These are phyloP conservation scores for Scaeva pyrastri DNA, from an alignment of 2,888 invertebrate species.

Conservation along the genomic window DNA sequence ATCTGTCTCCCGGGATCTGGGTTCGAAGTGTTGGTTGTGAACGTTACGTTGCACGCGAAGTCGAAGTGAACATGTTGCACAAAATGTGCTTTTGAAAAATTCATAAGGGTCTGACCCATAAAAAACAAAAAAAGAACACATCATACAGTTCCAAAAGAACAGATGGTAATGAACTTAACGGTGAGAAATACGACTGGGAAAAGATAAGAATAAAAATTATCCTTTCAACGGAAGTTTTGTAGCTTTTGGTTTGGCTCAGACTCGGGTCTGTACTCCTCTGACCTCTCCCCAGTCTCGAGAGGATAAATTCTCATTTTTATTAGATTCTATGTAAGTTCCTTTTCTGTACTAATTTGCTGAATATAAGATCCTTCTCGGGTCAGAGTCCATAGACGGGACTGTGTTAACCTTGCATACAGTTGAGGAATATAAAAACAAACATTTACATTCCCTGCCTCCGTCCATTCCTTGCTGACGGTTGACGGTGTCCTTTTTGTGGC, in stretches of 20 bases:
- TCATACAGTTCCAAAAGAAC: not conserved
- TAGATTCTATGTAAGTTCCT: conserved; percentile 37
- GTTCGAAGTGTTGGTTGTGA: conserved; percentile 9
- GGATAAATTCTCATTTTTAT: conserved; percentile 45
- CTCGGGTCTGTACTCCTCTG: not conserved
- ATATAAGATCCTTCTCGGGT: conserved; percentile 1
- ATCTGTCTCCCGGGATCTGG: conserved; percentile 35
- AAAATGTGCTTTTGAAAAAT: conserved; percentile 33
- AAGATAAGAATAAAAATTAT: conserved; percentile 33
- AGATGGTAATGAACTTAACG: conserved; percentile 39
- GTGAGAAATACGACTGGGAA: conserved; percentile 21
- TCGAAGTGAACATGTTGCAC: conserved; percentile 41
- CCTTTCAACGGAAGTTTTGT: conserved; percentile 14
- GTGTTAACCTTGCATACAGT: not conserved
- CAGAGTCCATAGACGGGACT: not conserved
- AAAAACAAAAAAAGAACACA: conserved; percentile 4
- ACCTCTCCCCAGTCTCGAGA: not conserved
- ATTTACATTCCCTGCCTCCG: not conserved
- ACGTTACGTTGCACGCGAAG: not conserved
- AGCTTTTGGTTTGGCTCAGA: not conserved
- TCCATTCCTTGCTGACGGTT: not conserved
- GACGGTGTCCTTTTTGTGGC: conserved; percentile 18
- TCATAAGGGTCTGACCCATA: not conserved
- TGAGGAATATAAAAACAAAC: conserved; percentile 8
- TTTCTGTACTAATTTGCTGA: conserved; percentile 13